Conservation (phyloP, 2,888 invertebrate genomes). For the Acanthosepion pharaonis region DNA sequence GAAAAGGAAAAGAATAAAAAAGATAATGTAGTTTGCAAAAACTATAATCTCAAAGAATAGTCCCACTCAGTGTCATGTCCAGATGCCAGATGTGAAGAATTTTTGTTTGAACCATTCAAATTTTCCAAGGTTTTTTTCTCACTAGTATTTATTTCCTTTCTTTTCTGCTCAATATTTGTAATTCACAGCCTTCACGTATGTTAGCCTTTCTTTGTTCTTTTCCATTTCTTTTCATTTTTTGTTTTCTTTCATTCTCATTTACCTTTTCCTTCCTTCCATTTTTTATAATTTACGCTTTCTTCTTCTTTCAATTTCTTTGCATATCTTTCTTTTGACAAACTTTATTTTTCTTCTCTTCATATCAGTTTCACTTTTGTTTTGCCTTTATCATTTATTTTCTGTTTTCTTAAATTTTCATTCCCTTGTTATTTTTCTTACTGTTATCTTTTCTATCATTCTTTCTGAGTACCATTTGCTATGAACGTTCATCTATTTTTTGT, state of each 20-base stretch:
- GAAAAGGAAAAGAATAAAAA: not conserved
- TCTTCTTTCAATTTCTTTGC: not conserved
- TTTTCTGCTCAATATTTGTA: not conserved
- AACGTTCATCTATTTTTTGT: not conserved
- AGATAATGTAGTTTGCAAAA: not conserved
- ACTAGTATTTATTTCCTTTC: not conserved
- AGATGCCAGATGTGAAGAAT: not conserved
- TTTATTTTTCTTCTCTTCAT: not conserved
- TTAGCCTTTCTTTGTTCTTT: not conserved
- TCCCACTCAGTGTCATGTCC: not conserved
- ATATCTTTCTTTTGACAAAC: not conserved
- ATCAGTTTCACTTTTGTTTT: not conserved
- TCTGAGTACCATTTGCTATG: not conserved
- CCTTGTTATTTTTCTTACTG: not conserved
- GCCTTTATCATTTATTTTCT: not conserved
- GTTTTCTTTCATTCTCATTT: not conserved
- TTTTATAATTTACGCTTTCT: not conserved
- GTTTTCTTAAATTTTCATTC: not conserved
- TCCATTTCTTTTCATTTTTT: not conserved
- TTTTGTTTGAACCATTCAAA: not conserved
- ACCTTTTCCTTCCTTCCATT: not conserved
- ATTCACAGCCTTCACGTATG: not conserved
- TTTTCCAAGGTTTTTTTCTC: not conserved
- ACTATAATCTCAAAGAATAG: not conserved
- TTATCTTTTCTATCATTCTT: not conserved